Percentiles rank a stretch among this genome's conserved stretches.
Conservation (phyloP, 2,113 vertebrate species). For the Periophthalmus modestus region DNA sequence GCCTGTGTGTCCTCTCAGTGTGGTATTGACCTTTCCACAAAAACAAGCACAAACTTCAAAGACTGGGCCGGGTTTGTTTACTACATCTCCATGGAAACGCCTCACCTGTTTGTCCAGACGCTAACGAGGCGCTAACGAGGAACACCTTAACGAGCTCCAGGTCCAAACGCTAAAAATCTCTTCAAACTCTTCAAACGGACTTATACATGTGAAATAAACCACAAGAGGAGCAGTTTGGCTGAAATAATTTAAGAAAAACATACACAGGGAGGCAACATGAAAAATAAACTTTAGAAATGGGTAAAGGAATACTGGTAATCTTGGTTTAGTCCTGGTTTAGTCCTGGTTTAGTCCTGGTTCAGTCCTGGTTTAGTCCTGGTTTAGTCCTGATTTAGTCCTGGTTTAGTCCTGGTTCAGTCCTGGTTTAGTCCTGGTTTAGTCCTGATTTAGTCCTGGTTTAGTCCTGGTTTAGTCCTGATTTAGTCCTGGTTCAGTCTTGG, state of each 20-base stretch:
- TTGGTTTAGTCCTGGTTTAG: neutral
- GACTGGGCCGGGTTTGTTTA: constrained; percentile 49
- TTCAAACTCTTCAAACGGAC: constrained; percentile 47
- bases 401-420: neutral
- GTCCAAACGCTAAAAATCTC: neutral
- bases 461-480: neutral
- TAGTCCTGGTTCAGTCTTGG: neutral
- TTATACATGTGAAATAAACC: constrained; percentile 12
- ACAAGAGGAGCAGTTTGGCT: constrained; percentile 16
- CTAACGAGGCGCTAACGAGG: constrained; percentile 63
- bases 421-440: neutral
- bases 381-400: neutral
- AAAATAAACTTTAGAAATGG: no score
- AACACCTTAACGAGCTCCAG: constrained; percentile 15
- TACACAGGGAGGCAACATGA: neutral
- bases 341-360: neutral
- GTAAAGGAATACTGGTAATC: no score
- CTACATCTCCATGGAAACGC: constrained; percentile 42
- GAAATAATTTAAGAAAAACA: neutral
- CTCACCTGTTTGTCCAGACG: constrained; percentile 61
- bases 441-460: neutral
- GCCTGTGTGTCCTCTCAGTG: neutral
- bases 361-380: neutral
- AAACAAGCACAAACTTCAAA: constrained; percentile 58
- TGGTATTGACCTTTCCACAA: neutral